Base-by-base conservation (phyloP, 1,140 invertebrate genomes). In the Paracyclopina nana region DNA sequence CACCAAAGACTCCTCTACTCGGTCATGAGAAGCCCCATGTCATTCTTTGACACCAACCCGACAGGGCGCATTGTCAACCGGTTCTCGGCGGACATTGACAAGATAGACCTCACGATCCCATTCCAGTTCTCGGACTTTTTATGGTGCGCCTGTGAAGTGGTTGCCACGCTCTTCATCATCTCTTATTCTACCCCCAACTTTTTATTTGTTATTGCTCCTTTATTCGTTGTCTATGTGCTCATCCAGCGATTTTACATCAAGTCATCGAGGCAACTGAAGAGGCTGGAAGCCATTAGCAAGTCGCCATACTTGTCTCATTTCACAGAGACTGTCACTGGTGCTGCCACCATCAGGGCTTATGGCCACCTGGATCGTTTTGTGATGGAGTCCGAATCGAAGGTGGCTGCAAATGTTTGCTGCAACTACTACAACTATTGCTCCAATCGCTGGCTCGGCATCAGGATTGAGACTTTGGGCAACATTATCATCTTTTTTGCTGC, bases 401-500 rank as follows among this genome's bases (percentile, higher is more conserved):
- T 91, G 34, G 84, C 90, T 66, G 74, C 77, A 59, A 90, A 88
- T 69, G 82, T 87, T 68, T 69, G 79, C 20, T 85, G 80, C 62
- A 85, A 82, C 63, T 88, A 80, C 66, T 82, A 83, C 1, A 80
- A 78, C 57, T 75, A 84, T 53, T 80, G 85, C 57, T 76, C 82
- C 3, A 88, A 86, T 65, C 73, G 88, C 61, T 96, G 90, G 90
- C 66, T 94, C 22, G 80, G 84, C 1, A 72, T 95, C 4, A 69
- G 87, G 24, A 68, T 96, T 48, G 90, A 95, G 65, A 84, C 90
- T 73, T 76, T 90, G 43, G 86, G 85, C 50, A 91, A 91, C 66
- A 64, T 83, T 28, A 83, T 95, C 55, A 86, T 95, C 52, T 75
- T 95, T 57, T 84, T 82, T 60, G 74, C 87, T 45, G 79, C 84